A percentile compares a stretch with the other conserved stretches of the same genome.
Evolutionary conservation across 2,888 invertebrate genomes (phyloP).

Genomic region (Prenolepis imparis): DNA sequence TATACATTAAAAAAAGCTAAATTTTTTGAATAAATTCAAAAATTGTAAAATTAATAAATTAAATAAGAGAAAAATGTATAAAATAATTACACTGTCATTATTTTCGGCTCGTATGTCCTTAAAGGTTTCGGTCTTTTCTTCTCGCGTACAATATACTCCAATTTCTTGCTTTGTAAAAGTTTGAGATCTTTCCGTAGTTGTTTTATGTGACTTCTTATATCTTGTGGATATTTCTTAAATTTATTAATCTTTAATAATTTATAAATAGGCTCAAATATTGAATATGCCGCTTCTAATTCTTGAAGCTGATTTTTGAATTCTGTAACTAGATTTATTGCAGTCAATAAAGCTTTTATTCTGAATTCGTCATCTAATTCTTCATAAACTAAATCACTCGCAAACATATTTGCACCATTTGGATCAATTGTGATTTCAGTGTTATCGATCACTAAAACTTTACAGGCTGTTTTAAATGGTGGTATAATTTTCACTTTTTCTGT

Average conservation of each 20-base stretch:
- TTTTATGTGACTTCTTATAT: constrained; percentile 87
- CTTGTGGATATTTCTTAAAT: constrained; percentile 89
- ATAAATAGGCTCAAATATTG: constrained; percentile 86
- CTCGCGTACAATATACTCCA: constrained; percentile 88
- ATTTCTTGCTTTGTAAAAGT: constrained; percentile 87
- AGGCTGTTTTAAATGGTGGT: constrained; percentile 90
- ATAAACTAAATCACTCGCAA: constrained; percentile 88
- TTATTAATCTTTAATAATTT: constrained; percentile 88
- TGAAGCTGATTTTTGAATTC: constrained; percentile 86
- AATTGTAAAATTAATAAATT: not conserved
- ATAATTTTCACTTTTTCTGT: constrained; percentile 88
- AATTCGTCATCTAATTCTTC: constrained; percentile 88
- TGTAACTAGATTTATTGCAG: constrained; percentile 88
- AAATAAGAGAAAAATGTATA: not conserved
- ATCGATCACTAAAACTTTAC: constrained; percentile 88
- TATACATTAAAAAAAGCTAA: not conserved
- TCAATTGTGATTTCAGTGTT: constrained; percentile 83
- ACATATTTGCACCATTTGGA: constrained; percentile 85
- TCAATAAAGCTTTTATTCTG: constrained; percentile 89
- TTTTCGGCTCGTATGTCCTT: constrained; percentile 94
- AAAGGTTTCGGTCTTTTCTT: constrained; percentile 93
- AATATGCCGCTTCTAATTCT: constrained; percentile 80
- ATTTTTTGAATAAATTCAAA: not conserved
- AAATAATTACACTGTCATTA: constrained; percentile 93
- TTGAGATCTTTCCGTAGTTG: constrained; percentile 87